phyloP scores from a whole-genome alignment of 2,113 vertebrate genomes.

The Numenius arquata region DNA sequence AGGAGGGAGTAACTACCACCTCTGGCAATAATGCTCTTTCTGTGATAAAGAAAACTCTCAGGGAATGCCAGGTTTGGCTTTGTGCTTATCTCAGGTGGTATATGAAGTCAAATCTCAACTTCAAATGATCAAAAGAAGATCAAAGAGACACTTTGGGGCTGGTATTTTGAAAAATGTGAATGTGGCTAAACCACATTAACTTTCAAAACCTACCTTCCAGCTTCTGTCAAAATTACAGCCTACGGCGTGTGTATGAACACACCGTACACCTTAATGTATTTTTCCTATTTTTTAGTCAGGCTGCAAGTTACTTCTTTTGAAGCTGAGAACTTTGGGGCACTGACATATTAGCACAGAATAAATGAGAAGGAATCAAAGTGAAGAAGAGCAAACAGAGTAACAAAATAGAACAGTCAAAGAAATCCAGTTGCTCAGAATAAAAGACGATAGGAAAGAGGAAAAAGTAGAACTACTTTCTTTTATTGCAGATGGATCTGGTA shows the following conservation, averaged over 20 bases:
- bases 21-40: not conserved
- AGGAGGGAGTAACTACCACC: not conserved
- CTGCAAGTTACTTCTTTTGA: not conserved
- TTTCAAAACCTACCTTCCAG: not conserved
- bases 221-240: constrained; percentile 6
- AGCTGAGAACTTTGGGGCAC: not conserved
- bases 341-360: not conserved
- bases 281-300: not conserved
- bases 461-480: not conserved
- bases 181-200: not conserved
- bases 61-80: not conserved
- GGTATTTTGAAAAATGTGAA: not conserved
- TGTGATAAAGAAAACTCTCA: not conserved
- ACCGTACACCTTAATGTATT: not conserved
- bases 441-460: not conserved
- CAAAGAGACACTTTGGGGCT: constrained; percentile 1
- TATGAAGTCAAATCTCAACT: not conserved
- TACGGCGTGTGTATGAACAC: not conserved
- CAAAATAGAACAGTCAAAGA: not conserved
- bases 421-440: not conserved
- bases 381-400: not conserved
- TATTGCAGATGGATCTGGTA: not conserved
- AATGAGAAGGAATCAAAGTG: constrained; percentile 24
- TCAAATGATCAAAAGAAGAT: constrained; percentile 24
- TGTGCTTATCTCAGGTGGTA: constrained; percentile 16